phyloP scores from a whole-genome alignment of 2,888 invertebrate species.

The Mimumesa dahlbomi region DNA sequence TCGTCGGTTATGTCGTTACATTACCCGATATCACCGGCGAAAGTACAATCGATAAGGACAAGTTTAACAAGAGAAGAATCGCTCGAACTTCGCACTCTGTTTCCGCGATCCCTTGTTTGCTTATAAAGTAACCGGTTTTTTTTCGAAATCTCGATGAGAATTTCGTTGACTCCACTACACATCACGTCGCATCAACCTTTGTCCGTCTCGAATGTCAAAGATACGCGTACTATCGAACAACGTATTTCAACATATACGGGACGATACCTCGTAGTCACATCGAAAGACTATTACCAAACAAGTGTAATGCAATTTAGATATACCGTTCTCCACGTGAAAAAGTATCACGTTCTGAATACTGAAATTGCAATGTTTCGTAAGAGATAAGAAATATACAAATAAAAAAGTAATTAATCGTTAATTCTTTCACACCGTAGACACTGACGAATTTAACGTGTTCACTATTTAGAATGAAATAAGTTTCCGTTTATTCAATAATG shows the following conservation, averaged over 20 bases:
- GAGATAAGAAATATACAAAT: too few relatives aligned
- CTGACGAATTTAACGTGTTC: too few relatives aligned
- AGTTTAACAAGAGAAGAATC: background rate
- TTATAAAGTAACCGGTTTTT: background rate
- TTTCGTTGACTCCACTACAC: background rate
- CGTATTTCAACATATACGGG: background rate
- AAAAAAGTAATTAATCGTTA: too few relatives aligned
- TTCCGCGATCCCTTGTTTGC: background rate
- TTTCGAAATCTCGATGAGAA: background rate
- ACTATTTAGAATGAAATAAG: too few relatives aligned
- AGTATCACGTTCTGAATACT: too few relatives aligned
- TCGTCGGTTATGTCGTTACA: background rate
- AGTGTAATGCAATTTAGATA: too few relatives aligned
- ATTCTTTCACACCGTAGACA: too few relatives aligned
- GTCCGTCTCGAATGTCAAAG: background rate
- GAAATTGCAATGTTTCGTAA: too few relatives aligned
- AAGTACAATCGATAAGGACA: slow-evolving; percentile 1
- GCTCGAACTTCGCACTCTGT: slow-evolving; percentile 21
- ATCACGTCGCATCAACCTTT: background rate
- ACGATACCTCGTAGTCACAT: background rate
- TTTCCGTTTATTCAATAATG: too few relatives aligned
- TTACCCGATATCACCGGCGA: background rate
- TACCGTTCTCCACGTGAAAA: too few relatives aligned
- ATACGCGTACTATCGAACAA: background rate
- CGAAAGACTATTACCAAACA: too few relatives aligned